Percentiles rank a stretch among this genome's conserved stretches.
Evolutionary conservation across 2,113 vertebrate genomes (phyloP).

Genomic region (Petroica traversi): DNA sequence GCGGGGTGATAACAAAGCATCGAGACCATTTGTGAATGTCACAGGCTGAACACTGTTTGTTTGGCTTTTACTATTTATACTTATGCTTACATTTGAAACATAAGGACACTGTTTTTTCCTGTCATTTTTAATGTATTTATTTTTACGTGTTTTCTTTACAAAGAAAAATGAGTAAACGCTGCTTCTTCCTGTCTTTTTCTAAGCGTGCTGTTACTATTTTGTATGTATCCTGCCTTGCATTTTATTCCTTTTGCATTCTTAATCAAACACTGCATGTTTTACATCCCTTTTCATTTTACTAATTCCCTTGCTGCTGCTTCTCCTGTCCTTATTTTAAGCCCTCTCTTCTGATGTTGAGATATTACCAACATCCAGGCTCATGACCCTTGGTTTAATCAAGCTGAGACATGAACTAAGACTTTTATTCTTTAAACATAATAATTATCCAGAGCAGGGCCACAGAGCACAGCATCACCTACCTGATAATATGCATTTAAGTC

Average conservation of each 20-base stretch:
- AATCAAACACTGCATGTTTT: neutral
- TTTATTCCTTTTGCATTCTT: neutral
- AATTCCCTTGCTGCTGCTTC: neutral
- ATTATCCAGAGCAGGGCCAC: neutral
- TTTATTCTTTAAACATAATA: neutral
- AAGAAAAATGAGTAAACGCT: neutral
- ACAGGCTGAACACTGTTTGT: neutral
- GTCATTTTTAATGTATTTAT: constrained; percentile 41
- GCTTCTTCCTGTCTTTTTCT: constrained; percentile 39
- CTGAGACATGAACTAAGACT: neutral
- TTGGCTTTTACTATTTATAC: constrained; percentile 62
- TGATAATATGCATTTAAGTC: neutral
- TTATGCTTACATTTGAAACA: constrained; percentile 28
- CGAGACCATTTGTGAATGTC: neutral
- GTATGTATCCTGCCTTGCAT: constrained; percentile 4
- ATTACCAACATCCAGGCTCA: neutral
- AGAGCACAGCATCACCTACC: neutral
- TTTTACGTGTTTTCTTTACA: constrained; percentile 37
- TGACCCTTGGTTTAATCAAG: constrained; percentile 18
- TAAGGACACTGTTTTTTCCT: constrained; percentile 49
- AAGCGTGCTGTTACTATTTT: neutral
- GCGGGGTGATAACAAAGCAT: constrained; percentile 1
- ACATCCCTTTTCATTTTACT: neutral
- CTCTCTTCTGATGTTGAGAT: neutral
- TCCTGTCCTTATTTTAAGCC: neutral